Percentiles rank a stretch among this genome's conserved stretches.
These are phyloP conservation scores for Tragelaphus scriptus DNA, from an alignment of 2,113 vertebrate species.

Conservation along the genomic window DNA sequence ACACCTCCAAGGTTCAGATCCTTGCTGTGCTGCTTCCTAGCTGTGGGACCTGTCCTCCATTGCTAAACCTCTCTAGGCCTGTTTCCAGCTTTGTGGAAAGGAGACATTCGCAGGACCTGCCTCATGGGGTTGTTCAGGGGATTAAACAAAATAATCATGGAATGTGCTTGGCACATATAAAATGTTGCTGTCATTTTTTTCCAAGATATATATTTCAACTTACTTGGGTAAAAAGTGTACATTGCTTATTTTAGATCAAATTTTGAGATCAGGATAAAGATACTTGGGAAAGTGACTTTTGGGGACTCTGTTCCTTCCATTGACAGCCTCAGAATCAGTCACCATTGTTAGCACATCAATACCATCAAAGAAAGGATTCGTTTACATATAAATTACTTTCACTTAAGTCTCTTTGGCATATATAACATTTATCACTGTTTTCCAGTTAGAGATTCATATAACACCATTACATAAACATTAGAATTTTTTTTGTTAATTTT, in stretches of 20 bases:
- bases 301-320: not conserved
- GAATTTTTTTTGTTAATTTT: not conserved
- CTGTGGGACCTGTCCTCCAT: not conserved
- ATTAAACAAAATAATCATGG: not conserved
- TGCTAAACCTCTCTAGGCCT: not conserved
- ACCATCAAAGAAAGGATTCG: not conserved
- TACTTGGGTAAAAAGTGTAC: not conserved
- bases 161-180: not conserved
- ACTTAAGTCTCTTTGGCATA: not conserved
- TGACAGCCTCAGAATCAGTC: not conserved
- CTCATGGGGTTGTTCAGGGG: not conserved
- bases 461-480: not conserved
- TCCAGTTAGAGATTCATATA: not conserved
- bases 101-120: not conserved
- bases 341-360: not conserved
- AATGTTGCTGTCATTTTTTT: not conserved
- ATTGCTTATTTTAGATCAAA: conserved; percentile 1
- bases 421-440: conserved; percentile 2
- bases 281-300: not conserved
- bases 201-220: not conserved
- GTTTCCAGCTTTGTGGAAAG: not conserved
- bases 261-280: conserved; percentile 29
- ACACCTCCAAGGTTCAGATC: not conserved
- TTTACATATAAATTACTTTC: conserved; percentile 38
- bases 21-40: not conserved